Conservation (phyloP, 2,888 invertebrate genomes). For the Flabesymbios commensalis region DNA sequence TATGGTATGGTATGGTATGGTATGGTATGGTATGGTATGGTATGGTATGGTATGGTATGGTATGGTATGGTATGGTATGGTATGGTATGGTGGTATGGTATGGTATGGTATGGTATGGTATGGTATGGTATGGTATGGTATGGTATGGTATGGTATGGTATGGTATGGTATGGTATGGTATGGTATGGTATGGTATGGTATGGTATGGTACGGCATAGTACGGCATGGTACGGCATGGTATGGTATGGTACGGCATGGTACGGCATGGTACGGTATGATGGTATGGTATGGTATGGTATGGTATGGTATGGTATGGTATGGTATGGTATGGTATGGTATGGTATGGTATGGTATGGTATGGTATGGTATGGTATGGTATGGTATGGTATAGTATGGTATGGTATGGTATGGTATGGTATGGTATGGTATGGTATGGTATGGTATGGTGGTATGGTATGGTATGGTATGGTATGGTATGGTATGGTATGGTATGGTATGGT, state of each 20-base stretch:
- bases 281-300: slow-evolving; percentile 3
- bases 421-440: background rate
- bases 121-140: slow-evolving; percentile 17
- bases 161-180: slow-evolving; percentile 18
- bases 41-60: slow-evolving; percentile 10
- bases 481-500: slow-evolving; percentile 17
- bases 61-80: slow-evolving; percentile 13
- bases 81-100: slow-evolving; percentile 17
- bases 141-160: slow-evolving; percentile 18
- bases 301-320: slow-evolving; percentile 1
- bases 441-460: slow-evolving; percentile 13
- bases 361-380: no score
- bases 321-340: no score
- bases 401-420: background rate
- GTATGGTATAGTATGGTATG: no score
- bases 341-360: no score
- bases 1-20: background rate
- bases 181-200: background rate
- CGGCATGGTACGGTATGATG: background rate
- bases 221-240: slow-evolving; percentile 1
- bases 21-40: background rate
- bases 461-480: slow-evolving; percentile 14
- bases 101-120: slow-evolving; percentile 18
- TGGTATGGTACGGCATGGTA: background rate
- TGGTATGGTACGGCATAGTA: slow-evolving; percentile 8